Evolutionary conservation across 1,140 invertebrate genomes (phyloP), one percentile per base, ranked within the genome.

Genomic region (Drosophila mauritiana): DNA sequence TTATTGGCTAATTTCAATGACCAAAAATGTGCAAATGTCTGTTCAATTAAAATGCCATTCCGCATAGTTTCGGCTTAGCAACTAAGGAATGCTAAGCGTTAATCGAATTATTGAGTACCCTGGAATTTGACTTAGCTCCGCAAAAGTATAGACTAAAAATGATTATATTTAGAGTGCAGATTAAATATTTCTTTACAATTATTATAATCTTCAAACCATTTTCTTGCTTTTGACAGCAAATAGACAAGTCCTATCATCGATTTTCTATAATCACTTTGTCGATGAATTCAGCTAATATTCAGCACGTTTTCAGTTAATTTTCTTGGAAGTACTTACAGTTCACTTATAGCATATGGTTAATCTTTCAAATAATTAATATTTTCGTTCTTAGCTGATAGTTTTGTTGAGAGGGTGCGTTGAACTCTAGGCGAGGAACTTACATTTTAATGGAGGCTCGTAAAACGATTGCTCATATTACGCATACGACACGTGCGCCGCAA

Each of bases 371-470:
- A 8, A 10, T 31, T 31, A 8, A 8, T 31, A 31, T 31, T 31
- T 31, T 1, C 7, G 10, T 10, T 20, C 11, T 20, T 20, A 43
- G 42, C 1, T 17, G 3, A 11, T 12, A 43, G 42, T 57, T 31
- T 27, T 20, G 51, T 2, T 1, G 0, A 4, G 10, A 13, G 10
- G 67, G 73, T 54, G 73, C 81, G 73, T 34, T 73, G 81, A 84
- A 80, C 77, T 80, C 53, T 0, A 43, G 17, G 27, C 51, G 55
- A 65, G 39, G 49, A 65, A 65, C 73, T 83, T 70, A 31, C 31
- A 45, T 12, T 80, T 85, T 80, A 63, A 85, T 74, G 73, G 36
- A 43, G 22, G 17, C 52, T 76, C 78, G 78, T 78, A 78, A 79
- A 73, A 22, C 31, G 31, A 48, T 53, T 53, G 27, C 52, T 52